A percentile compares a stretch with the other conserved stretches of the same genome.
phyloP scores from a whole-genome alignment of 2,797 vertebrate genomes.

The Ceryle rudis region DNA sequence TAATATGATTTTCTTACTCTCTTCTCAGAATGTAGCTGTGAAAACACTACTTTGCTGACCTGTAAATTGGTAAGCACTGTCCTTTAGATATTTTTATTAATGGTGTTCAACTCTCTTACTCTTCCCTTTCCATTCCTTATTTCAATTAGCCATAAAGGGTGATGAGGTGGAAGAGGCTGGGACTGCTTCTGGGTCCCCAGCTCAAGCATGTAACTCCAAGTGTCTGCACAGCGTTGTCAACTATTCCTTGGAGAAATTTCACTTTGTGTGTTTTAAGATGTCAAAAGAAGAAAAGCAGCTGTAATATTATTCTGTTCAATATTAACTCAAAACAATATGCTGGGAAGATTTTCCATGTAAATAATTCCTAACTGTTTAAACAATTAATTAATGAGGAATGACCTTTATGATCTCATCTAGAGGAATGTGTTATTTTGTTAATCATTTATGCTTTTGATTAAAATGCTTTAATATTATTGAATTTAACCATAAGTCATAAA shows the following conservation, averaged over 20 bases:
- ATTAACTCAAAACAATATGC: not conserved
- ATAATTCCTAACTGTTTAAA: not conserved
- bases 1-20: not conserved
- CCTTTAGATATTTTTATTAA: not conserved
- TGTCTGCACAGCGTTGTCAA: not conserved
- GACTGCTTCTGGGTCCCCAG: not conserved
- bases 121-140: not conserved
- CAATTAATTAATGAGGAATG: not conserved
- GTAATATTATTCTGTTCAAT: not conserved
- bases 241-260: not conserved
- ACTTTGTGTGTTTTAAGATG: not conserved
- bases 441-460: not conserved
- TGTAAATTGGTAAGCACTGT: constrained; percentile 89
- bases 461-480: not conserved
- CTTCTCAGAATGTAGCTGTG: constrained; percentile 91
- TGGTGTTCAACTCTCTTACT: not conserved
- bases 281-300: not conserved
- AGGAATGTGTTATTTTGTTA: not conserved
- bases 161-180: not conserved
- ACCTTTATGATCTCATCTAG: not conserved
- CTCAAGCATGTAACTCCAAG: not conserved
- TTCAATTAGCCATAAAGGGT: not conserved
- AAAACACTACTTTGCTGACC: constrained; percentile 80
- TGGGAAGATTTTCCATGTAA: not conserved
- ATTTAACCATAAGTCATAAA: not conserved